Base-by-base conservation (phyloP, 2,113 vertebrate genomes). In the Leptodactylus fuscus region DNA sequence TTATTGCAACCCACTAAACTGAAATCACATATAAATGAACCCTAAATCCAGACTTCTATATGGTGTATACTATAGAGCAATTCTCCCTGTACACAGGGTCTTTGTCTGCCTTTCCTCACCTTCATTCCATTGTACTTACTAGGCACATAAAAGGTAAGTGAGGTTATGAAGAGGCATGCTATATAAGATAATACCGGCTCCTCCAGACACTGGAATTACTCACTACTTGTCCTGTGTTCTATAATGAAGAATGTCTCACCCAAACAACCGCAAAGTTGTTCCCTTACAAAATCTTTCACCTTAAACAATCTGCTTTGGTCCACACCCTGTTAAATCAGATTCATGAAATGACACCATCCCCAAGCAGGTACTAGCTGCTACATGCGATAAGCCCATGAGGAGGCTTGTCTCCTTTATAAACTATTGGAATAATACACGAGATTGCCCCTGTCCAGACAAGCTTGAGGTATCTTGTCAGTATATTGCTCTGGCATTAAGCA, bases 241-340 rank as follows among this genome's bases (percentile, higher is more conserved):
- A 32, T 48, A 69, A 86, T 44, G 51, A 81, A 51, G 44, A 44
- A 86, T 81, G 76, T 71, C 62, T 85, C 83, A 85, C 22, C 75
- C 83, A 79, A 41, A 85, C n/a, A 69, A 85, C 60, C 69, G 80
- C 60, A 70, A 53, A 32, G 53, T 29, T 77, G 58, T 67, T 82
- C 41, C 70, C 82, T 55, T 77, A 71, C 48, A 44, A 51, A 81
- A 81, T 81, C 60, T 79, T 80, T 73, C 46, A 86, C 84, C 76
- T 86, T 46, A 91, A 89, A 87, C 89, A 92, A 91, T 87, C 65
- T 88, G 15, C 58, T 88, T 87, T 77, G 82, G 84, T 89, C 82
- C 88, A 91, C 58, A 86, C 86, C 83, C 88, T 88, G 36, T 32
- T 89, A 91, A 87, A 87, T 91, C 84, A 91, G 88, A 92, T 86